Percentiles rank a stretch among this genome's conserved stretches.
phyloP scores from a whole-genome alignment of 2,888 invertebrate species.

The Trichopoda pennipes region DNA sequence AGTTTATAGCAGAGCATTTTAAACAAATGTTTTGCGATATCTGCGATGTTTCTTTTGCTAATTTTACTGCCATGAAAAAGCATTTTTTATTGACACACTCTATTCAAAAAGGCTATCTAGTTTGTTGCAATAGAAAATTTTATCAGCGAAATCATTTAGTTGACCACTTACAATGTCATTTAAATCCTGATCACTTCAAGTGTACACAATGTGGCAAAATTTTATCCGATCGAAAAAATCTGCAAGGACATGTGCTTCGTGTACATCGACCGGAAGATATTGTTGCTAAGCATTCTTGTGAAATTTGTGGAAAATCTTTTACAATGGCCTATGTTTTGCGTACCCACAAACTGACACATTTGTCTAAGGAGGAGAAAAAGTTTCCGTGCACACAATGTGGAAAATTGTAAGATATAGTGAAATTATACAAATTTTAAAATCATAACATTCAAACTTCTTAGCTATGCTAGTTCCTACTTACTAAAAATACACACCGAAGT shows the following conservation, averaged over 20 bases:
- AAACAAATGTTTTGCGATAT: constrained; percentile 73
- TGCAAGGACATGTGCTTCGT: constrained; percentile 75
- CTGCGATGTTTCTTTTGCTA: constrained; percentile 73
- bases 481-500: constrained; percentile 74
- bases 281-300: constrained; percentile 73
- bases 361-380: constrained; percentile 76
- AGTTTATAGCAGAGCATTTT: constrained; percentile 75
- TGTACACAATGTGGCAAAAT: constrained; percentile 73
- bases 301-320: constrained; percentile 76
- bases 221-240: constrained; percentile 73
- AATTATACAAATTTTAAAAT: neutral
- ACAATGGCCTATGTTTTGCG: constrained; percentile 74
- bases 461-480: constrained; percentile 75
- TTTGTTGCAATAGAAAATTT: constrained; percentile 76
- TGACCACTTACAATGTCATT: constrained; percentile 75
- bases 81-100: constrained; percentile 73
- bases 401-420: constrained; percentile 73
- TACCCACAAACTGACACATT: constrained; percentile 75
- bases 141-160: constrained; percentile 73
- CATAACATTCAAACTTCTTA: constrained; percentile 64
- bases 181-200: constrained; percentile 77
- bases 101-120: constrained; percentile 73
- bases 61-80: constrained; percentile 74
- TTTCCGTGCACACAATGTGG: constrained; percentile 75
- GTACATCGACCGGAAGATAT: constrained; percentile 76